Evolutionary conservation across 1,140 invertebrate species (phyloP), one percentile per base, ranked within the genome.

Genomic region (Ruditapes philippinarum): DNA sequence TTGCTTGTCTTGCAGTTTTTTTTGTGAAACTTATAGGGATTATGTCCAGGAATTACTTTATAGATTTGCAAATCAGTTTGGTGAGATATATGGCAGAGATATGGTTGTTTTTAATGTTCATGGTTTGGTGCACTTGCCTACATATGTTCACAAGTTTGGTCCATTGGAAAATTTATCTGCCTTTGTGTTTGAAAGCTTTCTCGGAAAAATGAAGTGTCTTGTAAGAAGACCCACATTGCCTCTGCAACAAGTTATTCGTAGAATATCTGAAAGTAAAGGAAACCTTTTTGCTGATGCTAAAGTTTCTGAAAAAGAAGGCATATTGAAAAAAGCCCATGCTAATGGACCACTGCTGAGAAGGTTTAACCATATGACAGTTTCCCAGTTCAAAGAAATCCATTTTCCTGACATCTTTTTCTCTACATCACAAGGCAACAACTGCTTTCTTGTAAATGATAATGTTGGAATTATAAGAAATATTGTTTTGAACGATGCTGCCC

Each of bases 181-280:
- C 28, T 96, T 96, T 91, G 74, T 90, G 38, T 96, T 96, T 95
- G 96, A 96, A 94, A 96, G 95, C 90, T 94, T 93, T 88, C 89
- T 96, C 76, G 84, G 92, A 74, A 81, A 91, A 68, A 89, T 96
- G 36, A 96, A 96, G 92, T 91, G 88, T 62, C 31, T 92, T 14
- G 57, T 95, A 14, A 83, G 92, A 31, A 93, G 92, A 87, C 85
- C 89, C 60, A 89, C 91, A 19, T 80, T 65, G 57, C 91, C 93
- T 33, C 74, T 95, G 38, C 45, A 90, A 57, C 95, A 95, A 92
- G 73, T 95, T 33, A 70, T 92, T 57, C 91, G 93, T 22, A 88
- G 94, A 90, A 38, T 93, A 14, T 51, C 83, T 49, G 93, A 95
- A 89, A 92, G 45, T 57, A 28, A 85, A 82, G 31, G 51, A 31